phyloP scores from a whole-genome alignment of 2,113 vertebrate species.

The Indicator indicator region DNA sequence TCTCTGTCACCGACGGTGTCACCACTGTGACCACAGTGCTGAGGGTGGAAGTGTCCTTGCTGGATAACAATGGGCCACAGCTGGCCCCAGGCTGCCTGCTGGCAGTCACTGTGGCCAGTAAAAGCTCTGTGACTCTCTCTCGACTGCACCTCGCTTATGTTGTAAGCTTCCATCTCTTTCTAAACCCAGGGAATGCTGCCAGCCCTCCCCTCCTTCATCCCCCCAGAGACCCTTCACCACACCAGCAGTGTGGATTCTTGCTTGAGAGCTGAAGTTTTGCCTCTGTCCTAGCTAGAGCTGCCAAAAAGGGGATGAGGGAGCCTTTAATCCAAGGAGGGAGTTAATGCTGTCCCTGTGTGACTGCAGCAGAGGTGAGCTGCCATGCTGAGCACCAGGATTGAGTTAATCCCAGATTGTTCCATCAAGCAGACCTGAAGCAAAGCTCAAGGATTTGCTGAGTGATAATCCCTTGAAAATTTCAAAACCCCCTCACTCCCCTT shows the following conservation, averaged over 20 bases:
- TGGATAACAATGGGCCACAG: constrained; percentile 71
- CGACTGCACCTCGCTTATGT: constrained; percentile 86
- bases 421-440: neutral
- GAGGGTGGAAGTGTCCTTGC: constrained; percentile 80
- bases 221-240: neutral
- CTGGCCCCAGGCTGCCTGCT: constrained; percentile 79
- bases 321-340: neutral
- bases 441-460: neutral
- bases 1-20: constrained; percentile 89
- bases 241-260: neutral
- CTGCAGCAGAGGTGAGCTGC: neutral
- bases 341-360: neutral
- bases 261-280: neutral
- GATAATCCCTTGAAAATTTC: neutral
- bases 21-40: constrained; percentile 79
- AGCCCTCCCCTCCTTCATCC: neutral
- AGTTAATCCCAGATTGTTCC: constrained; percentile 45
- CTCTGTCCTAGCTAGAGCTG: neutral
- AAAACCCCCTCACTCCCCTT: neutral
- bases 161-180: constrained; percentile 73
- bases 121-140: constrained; percentile 82
- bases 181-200: neutral
- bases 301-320: neutral
- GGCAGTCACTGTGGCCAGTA: constrained; percentile 82
- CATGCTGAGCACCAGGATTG: constrained; percentile 8